Percentiles rank a stretch among this genome's conserved stretches.
phyloP scores from a whole-genome alignment of 2,888 invertebrate genomes.

The Coelogynopora nodosa region DNA sequence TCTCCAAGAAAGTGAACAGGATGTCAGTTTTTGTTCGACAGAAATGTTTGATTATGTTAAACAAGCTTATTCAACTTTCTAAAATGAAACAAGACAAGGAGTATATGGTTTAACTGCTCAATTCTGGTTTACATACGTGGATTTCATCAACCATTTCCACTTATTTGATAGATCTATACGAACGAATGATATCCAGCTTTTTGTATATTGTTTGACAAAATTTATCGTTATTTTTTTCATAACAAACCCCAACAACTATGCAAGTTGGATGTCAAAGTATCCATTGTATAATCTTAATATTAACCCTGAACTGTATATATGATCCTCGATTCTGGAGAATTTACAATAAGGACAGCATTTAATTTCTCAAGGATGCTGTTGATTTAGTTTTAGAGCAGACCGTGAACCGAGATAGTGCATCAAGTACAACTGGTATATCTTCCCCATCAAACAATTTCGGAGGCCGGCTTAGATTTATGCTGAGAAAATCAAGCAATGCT shows the following conservation, averaged over 20 bases:
- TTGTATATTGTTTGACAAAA: slow-evolving; percentile 43
- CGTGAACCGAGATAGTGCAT: slow-evolving; percentile 47
- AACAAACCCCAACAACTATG: slow-evolving; percentile 47
- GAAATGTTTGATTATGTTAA: background rate
- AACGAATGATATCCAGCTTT: slow-evolving; percentile 48
- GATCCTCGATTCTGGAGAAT: too few species aligned
- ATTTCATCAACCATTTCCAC: slow-evolving; percentile 41
- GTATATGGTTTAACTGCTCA: slow-evolving; percentile 47
- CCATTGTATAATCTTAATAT: too few species aligned
- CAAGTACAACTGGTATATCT: slow-evolving; percentile 45
- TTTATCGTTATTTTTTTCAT: slow-evolving; percentile 48
- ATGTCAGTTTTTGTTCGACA: background rate
- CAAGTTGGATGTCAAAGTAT: slow-evolving; percentile 49
- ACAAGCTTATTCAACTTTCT: slow-evolving; percentile 39
- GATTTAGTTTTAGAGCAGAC: too few species aligned
- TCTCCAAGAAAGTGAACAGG: too few species aligned
- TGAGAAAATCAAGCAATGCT: slow-evolving; percentile 40
- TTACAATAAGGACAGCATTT: too few species aligned
- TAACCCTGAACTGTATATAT: too few species aligned
- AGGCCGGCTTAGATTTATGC: slow-evolving; percentile 38
- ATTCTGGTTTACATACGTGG: slow-evolving; percentile 48
- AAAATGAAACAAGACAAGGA: slow-evolving; percentile 45
- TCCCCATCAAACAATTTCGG: slow-evolving; percentile 40
- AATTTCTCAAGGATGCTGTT: too few species aligned
- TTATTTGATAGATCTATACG: slow-evolving; percentile 29